Conservation (phyloP, 2,113 vertebrate genomes). For the Bubo scandiacus region DNA sequence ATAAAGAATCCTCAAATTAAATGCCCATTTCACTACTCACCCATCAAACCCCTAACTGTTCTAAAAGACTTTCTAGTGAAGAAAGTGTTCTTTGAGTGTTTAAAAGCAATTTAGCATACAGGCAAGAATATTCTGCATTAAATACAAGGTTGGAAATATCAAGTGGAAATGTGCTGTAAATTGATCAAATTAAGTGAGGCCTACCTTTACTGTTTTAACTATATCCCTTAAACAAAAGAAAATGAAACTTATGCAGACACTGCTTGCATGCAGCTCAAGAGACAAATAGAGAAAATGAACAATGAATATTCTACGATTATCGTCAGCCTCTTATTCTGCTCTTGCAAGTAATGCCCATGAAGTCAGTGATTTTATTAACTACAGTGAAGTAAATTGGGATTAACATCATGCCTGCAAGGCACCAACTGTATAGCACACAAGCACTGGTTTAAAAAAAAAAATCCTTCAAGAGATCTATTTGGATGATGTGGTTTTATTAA, state of each 20-base stretch:
- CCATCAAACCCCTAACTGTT: not conserved
- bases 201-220: not conserved
- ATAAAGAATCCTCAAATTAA: constrained; percentile 44
- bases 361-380: not conserved
- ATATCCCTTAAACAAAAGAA: not conserved
- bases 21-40: not conserved
- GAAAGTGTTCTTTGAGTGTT: not conserved
- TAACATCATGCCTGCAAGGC: not conserved
- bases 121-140: not conserved
- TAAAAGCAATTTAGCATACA: not conserved
- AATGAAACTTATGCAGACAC: not conserved
- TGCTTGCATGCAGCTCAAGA: not conserved
- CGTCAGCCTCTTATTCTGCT: not conserved
- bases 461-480: not conserved
- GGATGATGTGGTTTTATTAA: not conserved
- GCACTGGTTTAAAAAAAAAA: not conserved
- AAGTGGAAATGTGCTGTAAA: not conserved
- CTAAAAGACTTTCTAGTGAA: not conserved
- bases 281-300: not conserved
- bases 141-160: not conserved
- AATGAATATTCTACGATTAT: not conserved
- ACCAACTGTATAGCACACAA: not conserved
- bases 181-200: not conserved
- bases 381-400: not conserved
- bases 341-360: not conserved